phyloP scores from a whole-genome alignment of 2,888 invertebrate genomes.

The Therioaphis trifolii region DNA sequence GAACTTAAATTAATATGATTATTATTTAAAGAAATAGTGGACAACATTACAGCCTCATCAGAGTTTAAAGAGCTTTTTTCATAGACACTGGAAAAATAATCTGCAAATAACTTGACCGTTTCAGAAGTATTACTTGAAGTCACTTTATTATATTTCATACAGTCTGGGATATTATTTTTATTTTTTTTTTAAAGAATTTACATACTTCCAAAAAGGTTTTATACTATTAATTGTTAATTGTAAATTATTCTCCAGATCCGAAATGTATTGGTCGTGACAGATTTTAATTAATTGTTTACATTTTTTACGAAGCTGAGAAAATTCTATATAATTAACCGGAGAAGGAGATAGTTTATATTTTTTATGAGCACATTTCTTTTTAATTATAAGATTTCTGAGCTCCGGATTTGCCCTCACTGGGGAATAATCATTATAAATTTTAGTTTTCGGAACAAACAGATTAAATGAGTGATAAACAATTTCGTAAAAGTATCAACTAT shows the following conservation, averaged over 20 bases:
- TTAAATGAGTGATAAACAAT: neutral
- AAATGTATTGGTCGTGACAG: neutral
- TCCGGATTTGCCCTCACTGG: neutral
- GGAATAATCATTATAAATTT: constrained; percentile 9
- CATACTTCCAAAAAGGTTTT: no score
- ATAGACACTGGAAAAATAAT: no score
- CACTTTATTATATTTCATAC: neutral
- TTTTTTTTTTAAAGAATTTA: neutral
- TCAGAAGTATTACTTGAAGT: neutral
- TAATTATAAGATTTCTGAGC: neutral
- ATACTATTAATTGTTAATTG: neutral
- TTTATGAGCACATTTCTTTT: constrained; percentile 2
- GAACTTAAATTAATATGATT: neutral
- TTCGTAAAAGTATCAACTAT: constrained; percentile 10
- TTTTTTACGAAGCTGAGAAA: neutral
- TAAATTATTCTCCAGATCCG: neutral
- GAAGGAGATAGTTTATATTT: neutral
- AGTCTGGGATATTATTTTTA: neutral
- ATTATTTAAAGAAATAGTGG: constrained; percentile 1
- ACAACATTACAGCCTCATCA: neutral
- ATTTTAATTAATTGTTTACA: neutral
- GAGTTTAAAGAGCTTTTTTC: neutral
- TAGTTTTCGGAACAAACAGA: constrained; percentile 1
- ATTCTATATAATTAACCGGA: neutral
- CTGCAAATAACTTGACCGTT: constrained; percentile 1